phyloP scores from a whole-genome alignment of 1,140 invertebrate genomes.

The Scylla paramamosain region DNA sequence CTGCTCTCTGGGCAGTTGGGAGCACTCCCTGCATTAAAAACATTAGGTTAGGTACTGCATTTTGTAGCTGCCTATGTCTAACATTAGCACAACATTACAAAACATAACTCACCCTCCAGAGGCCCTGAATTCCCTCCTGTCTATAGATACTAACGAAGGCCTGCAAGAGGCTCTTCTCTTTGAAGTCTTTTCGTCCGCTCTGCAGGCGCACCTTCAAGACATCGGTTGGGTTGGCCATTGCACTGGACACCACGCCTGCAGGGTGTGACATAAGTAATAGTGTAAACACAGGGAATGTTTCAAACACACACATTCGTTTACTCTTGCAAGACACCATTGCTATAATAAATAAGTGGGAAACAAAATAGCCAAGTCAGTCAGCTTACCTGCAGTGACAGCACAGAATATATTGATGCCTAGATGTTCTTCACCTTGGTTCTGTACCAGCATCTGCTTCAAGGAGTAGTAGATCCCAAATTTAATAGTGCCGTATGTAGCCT shows the following conservation, averaged over 20 bases:
- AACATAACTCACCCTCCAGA: constrained; percentile 88
- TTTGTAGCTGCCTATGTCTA: background rate
- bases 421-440: constrained; percentile 85
- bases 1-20: constrained; percentile 94
- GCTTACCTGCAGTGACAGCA: constrained; percentile 87
- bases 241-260: constrained; percentile 90
- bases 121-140: constrained; percentile 89
- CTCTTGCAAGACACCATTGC: no score
- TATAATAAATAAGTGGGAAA: background rate
- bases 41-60: no score
- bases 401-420: constrained; percentile 91
- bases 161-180: constrained; percentile 83
- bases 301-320: background rate
- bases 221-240: constrained; percentile 98
- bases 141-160: constrained; percentile 90
- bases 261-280: background rate
- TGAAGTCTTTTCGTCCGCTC: constrained; percentile 80
- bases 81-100: background rate
- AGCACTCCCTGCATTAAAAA: constrained; percentile 87
- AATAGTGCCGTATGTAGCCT: constrained; percentile 97
- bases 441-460: constrained; percentile 86
- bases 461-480: constrained; percentile 98
- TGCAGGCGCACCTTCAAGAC: constrained; percentile 99
- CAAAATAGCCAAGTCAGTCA: background rate
- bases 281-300: background rate